Conservation (phyloP, 2,797 vertebrate genomes). For the Aulostomus chinensis region DNA sequence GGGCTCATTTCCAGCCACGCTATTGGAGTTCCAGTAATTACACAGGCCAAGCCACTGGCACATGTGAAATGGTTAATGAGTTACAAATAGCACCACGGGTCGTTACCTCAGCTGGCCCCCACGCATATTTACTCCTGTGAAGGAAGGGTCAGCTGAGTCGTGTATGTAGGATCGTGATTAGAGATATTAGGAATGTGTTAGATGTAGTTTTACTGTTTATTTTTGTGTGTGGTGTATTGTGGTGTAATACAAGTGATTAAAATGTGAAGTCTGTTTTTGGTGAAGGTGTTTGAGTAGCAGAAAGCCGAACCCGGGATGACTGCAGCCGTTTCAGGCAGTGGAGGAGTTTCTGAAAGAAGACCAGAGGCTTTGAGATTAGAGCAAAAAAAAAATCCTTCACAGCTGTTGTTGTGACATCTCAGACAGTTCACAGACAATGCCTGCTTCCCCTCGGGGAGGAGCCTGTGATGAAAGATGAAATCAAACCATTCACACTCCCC, state of each 20-base stretch:
- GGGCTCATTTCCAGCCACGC: conserved; percentile 64
- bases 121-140: conserved; percentile 35
- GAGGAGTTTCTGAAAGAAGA: conserved; percentile 29
- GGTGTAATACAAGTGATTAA: conserved; percentile 33
- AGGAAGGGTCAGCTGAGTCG: conserved; percentile 7
- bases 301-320: conserved; percentile 32
- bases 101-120: conserved; percentile 47
- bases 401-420: conserved; percentile 68
- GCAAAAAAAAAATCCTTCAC: conserved; percentile 54
- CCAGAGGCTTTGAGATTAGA: conserved; percentile 45
- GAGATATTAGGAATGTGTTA: too few species aligned
- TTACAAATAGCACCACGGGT: conserved; percentile 57
- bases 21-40: conserved; percentile 70
- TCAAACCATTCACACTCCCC: conserved; percentile 52
- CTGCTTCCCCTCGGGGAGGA: conserved; percentile 43
- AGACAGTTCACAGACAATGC: conserved; percentile 65
- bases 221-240: conserved; percentile 19
- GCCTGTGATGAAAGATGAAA: conserved; percentile 60
- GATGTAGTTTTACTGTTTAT: too few species aligned
- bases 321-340: conserved; percentile 13
- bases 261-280: conserved; percentile 42
- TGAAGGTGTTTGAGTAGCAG: conserved; percentile 34
- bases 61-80: conserved; percentile 67
- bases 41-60: conserved; percentile 60
- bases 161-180: conserved; percentile 24